Base-by-base conservation (phyloP, 1,140 invertebrate genomes). In the Camponotus vicinus region DNA sequence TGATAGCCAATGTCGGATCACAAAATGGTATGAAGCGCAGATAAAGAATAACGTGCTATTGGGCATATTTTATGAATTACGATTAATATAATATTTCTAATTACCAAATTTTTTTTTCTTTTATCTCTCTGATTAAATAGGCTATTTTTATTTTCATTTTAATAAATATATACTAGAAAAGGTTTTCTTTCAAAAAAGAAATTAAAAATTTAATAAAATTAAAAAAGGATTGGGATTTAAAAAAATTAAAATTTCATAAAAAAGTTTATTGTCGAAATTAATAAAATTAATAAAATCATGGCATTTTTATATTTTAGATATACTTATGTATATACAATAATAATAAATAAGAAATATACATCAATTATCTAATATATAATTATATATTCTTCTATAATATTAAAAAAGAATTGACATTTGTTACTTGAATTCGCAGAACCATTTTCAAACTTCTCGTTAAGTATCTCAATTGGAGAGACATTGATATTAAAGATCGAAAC, bases 1-100 rank as follows among this genome's bases (percentile, higher is more conserved):
- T 2, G 55, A 75, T 61, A 71, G 27, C 40, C 69, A 73, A 83
- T 83, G 40, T 75, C 79, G 55, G 27, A 42, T 70, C 45, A 80
- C 15, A 27, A 15, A 63, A 61, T 40, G 32, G 40, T 57, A 70
- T 21, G 13, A 40, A 57, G 34, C n/a, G 3, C 13, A 15, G 8
- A 7, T 61, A 63, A 61, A 73, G 61, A n/a, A 49, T 49, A 83
- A 61, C 5, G 21, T 69, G 15, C 21, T 83, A 61, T 37, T 3
- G 42, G 27, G 18, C 73, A 61, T 32, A 27, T 63, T 61, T 61
- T 40, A 15, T 5, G 37, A 61, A 61, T 59, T 7, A 34, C 5
- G 1, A 42, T 21, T 67, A 79, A 52, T 45, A 32, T 37, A 8
- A 77, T 18, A 45, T 45, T 49, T 66, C 9, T 32, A 11, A 40